Percentiles rank a stretch among this genome's conserved stretches.
phyloP scores from a whole-genome alignment of 35 echinoderm and acorn worm species.

The Ophioderma brevispina region DNA sequence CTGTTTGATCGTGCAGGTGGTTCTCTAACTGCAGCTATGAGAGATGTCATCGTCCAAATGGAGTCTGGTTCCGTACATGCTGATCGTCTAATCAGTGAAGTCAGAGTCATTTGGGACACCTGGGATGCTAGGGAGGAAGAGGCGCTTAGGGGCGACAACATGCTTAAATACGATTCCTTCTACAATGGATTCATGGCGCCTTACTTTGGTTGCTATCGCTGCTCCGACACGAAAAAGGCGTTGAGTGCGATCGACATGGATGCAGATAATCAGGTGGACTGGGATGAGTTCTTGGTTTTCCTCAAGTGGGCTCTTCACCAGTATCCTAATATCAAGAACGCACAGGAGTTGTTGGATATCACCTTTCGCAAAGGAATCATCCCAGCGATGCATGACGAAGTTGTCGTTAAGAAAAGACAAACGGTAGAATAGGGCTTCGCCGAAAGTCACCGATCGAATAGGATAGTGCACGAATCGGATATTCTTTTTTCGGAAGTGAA shows the following conservation, averaged over 20 bases:
- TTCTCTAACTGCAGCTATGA: slow-evolving; percentile 37
- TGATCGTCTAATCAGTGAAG: slow-evolving; percentile 24
- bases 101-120: slow-evolving; percentile 37
- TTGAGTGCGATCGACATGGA: slow-evolving; percentile 59
- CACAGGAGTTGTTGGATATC: slow-evolving; percentile 46
- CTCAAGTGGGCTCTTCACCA: slow-evolving; percentile 38
- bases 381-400: slow-evolving; percentile 58
- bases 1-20: slow-evolving; percentile 48
- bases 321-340: slow-evolving; percentile 32
- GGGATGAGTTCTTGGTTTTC: slow-evolving; percentile 48
- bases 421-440: too few species aligned
- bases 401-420: background rate
- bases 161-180: slow-evolving; percentile 29
- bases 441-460: too few species aligned
- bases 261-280: slow-evolving; percentile 39
- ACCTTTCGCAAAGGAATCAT: slow-evolving; percentile 52
- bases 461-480: too few species aligned
- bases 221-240: background rate
- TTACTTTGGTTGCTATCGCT: slow-evolving; percentile 23
- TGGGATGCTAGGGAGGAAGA: slow-evolving; percentile 40
- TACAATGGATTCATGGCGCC: too few species aligned
- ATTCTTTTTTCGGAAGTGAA: too few species aligned
- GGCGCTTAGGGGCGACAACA: background rate
- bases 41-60: slow-evolving; percentile 21
- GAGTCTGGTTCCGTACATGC: background rate